Percentiles rank a stretch among this genome's conserved stretches.
These are phyloP conservation scores for Agapornis canus DNA, from an alignment of 2,797 vertebrate species.

Conservation along the genomic window DNA sequence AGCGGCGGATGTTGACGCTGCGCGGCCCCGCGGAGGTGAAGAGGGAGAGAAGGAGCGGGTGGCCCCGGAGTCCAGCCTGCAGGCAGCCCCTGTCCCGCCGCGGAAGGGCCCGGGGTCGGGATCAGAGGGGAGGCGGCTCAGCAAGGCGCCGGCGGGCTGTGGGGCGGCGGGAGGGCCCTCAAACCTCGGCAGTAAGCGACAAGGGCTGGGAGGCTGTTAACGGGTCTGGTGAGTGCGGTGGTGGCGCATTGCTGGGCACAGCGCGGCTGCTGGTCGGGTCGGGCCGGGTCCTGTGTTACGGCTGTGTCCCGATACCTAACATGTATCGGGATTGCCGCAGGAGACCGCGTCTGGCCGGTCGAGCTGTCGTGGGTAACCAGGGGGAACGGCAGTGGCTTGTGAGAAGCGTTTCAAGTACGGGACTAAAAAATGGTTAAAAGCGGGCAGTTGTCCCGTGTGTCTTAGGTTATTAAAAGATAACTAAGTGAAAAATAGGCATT, in stretches of 20 bases:
- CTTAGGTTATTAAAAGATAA: not conserved
- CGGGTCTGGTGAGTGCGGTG: not conserved
- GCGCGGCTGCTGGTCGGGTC: not conserved
- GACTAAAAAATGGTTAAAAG: rapidly evolving
- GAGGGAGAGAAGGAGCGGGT: no score
- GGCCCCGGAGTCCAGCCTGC: not conserved
- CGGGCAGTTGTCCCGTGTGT: no score
- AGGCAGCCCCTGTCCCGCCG: not conserved
- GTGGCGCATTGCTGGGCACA: not conserved
- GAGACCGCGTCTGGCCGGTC: not conserved
- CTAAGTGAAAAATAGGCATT: not conserved
- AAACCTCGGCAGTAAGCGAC: not conserved
- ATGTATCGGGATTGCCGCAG: not conserved
- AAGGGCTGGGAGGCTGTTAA: not conserved
- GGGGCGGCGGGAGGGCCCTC: not conserved
- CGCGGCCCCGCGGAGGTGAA: not conserved
- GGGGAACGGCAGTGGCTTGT: rapidly evolving
- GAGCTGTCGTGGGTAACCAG: no score
- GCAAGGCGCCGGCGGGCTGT: not conserved
- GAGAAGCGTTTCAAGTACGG: rapidly evolving
- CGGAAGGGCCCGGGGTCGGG: not conserved
- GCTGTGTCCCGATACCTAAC: rapidly evolving
- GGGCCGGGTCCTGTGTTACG: no score
- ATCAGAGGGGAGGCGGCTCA: not conserved
- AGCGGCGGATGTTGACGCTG: not conserved